phyloP scores from a whole-genome alignment of 92 coral and sea anemone species.

The Parazoanthus swiftii region DNA sequence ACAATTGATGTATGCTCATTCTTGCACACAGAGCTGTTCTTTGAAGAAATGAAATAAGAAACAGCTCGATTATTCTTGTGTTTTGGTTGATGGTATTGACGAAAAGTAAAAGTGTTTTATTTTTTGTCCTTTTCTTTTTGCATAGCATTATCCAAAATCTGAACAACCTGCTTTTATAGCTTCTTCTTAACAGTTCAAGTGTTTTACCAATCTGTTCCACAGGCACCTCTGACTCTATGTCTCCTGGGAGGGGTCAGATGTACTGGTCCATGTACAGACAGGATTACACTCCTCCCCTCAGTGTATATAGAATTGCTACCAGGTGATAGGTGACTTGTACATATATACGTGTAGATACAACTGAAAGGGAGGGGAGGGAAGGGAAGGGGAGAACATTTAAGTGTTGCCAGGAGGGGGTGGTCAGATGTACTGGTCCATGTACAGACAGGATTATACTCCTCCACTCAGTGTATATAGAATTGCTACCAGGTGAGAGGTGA shows the following conservation, averaged over 20 bases:
- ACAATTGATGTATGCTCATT: too few relatives aligned
- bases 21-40: too few relatives aligned
- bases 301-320: slow-evolving; percentile 92
- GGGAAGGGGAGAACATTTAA: too few relatives aligned
- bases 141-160: neutral
- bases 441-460: slow-evolving; percentile 80
- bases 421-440: slow-evolving; percentile 77
- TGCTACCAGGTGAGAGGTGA: slow-evolving; percentile 76
- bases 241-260: slow-evolving; percentile 68
- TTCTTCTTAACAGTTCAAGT: neutral
- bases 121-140: too few relatives aligned
- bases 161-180: too few relatives aligned
- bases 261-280: slow-evolving; percentile 81
- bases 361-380: neutral
- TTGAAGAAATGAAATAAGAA: too few relatives aligned
- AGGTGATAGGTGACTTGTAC: slow-evolving; percentile 52
- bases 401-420: slow-evolving; percentile 59
- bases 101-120: too few relatives aligned
- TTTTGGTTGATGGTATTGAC: too few relatives aligned
- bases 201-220: neutral
- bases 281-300: slow-evolving; percentile 89
- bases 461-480: slow-evolving; percentile 92
- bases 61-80: too few relatives aligned
- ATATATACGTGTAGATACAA: neutral
- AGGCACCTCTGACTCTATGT: slow-evolving; percentile 68